Percentiles rank a stretch among this genome's conserved stretches.
Conservation (phyloP, 1,140 invertebrate species). For the Zaprionus gabonicus region DNA sequence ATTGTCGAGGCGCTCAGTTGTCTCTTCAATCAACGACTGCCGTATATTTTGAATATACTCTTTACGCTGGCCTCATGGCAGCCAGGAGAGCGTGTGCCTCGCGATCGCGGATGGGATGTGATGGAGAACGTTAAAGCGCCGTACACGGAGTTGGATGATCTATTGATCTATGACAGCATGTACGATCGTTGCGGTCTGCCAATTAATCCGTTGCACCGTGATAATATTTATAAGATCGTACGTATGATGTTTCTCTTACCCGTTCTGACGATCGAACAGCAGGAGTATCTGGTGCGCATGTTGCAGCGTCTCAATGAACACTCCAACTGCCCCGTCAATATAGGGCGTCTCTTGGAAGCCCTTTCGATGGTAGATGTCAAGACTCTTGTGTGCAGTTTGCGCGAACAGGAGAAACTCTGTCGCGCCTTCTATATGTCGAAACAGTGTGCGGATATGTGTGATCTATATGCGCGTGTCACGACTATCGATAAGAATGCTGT, state of each 20-base stretch:
- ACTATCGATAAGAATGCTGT: slow-evolving; percentile 33
- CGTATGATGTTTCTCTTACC: slow-evolving; percentile 49
- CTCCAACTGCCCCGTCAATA: slow-evolving; percentile 28
- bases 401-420: slow-evolving; percentile 26
- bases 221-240: slow-evolving; percentile 53
- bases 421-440: slow-evolving; percentile 22
- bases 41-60: slow-evolving; percentile 38
- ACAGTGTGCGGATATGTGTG: slow-evolving; percentile 36
- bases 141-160: slow-evolving; percentile 54
- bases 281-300: slow-evolving; percentile 34
- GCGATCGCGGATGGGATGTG: slow-evolving; percentile 51
- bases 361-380: slow-evolving; percentile 25
- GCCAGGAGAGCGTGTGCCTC: slow-evolving; percentile 26
- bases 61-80: slow-evolving; percentile 45
- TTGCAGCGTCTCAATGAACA: slow-evolving; percentile 34
- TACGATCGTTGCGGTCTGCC: slow-evolving; percentile 60
- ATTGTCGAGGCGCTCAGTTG: slow-evolving; percentile 55
- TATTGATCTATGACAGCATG: slow-evolving; percentile 69
- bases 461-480: slow-evolving; percentile 33
- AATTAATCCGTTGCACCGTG: slow-evolving; percentile 50
- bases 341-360: slow-evolving; percentile 30
- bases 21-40: slow-evolving; percentile 40
- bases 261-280: slow-evolving; percentile 46
- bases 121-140: slow-evolving; percentile 57
- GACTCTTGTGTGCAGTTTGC: slow-evolving; percentile 53